A percentile compares a stretch with the other conserved stretches of the same genome.
phyloP scores from a whole-genome alignment of 2,888 invertebrate genomes.

The Nomada ferruginata region DNA sequence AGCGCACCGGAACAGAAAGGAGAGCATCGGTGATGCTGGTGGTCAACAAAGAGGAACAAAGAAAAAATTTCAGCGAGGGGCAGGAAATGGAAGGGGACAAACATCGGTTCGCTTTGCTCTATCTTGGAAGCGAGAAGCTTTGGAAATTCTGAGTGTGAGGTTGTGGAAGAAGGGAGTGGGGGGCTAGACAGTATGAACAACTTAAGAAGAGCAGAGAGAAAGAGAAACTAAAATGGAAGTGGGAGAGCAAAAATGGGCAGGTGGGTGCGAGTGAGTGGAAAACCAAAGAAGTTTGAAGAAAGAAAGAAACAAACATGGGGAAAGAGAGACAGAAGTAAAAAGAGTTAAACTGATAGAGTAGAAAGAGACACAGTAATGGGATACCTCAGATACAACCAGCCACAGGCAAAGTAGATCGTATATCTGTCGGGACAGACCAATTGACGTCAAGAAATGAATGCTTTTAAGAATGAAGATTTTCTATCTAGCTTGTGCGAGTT shows the following conservation, averaged over 20 bases:
- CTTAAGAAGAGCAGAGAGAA: background rate
- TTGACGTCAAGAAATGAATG: constrained; percentile 65
- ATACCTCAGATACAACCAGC: constrained; percentile 94
- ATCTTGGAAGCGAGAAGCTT: constrained; percentile 11
- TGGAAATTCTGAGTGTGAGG: background rate
- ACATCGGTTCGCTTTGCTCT: constrained; percentile 35
- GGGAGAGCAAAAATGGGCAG: background rate
- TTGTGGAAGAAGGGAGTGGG: background rate
- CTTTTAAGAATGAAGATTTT: constrained; percentile 49
- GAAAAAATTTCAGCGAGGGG: constrained; percentile 17
- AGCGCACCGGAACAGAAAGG: background rate
- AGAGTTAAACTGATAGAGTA: constrained; percentile 59
- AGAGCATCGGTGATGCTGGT: background rate
- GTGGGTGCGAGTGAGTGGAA: background rate
- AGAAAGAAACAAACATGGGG: background rate
- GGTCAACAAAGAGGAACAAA: constrained; percentile 26
- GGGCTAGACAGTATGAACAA: background rate
- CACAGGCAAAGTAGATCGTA: constrained; percentile 91
- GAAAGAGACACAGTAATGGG: constrained; percentile 66
- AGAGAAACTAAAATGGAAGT: background rate
- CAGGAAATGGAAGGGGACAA: background rate
- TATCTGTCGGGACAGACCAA: constrained; percentile 74
- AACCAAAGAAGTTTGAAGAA: constrained; percentile 11
- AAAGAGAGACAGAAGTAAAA: constrained; percentile 29
- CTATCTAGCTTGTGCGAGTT: constrained; percentile 49